These are phyloP conservation scores for Hyles lineata DNA, from an alignment of 2,888 invertebrate genomes.

Conservation along the genomic window DNA sequence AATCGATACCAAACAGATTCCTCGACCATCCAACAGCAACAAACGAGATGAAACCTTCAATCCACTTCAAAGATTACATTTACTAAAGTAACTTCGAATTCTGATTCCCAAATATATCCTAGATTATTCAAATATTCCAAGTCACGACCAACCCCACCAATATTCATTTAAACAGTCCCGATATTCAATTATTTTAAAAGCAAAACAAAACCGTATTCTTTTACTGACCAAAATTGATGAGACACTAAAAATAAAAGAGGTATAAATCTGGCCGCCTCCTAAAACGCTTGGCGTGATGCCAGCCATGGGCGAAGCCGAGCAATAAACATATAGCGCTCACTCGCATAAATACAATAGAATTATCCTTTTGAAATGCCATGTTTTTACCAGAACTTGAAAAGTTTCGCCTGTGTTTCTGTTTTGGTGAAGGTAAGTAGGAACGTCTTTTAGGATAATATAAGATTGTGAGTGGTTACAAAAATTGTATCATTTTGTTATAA, in stretches of 20 bases:
- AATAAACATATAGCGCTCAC: constrained; percentile 22
- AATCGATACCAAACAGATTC: no score
- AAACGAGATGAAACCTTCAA: not conserved
- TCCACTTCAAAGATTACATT: not conserved
- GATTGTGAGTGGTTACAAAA: no score
- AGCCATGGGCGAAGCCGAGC: constrained; percentile 13
- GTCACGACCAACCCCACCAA: not conserved
- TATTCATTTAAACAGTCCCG: constrained; percentile 15
- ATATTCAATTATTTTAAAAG: constrained; percentile 27
- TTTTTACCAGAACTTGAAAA: not conserved
- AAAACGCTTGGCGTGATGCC: constrained; percentile 35
- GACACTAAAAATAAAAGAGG: constrained; percentile 35
- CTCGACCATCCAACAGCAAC: not conserved
- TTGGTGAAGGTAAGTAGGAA: no score
- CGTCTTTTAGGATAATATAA: no score
- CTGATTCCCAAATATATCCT: not conserved
- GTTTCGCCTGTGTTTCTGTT: constrained; percentile 21
- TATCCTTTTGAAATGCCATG: constrained; percentile 21
- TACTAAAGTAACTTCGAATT: not conserved
- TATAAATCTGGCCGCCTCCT: constrained; percentile 30
- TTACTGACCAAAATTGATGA: constrained; percentile 38
- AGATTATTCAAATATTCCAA: not conserved
- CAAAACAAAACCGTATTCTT: constrained; percentile 22
- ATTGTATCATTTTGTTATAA: no score
- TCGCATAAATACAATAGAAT: constrained; percentile 10